phyloP scores from a whole-genome alignment of 2,797 vertebrate species.

The Loris lydekkerianus region DNA sequence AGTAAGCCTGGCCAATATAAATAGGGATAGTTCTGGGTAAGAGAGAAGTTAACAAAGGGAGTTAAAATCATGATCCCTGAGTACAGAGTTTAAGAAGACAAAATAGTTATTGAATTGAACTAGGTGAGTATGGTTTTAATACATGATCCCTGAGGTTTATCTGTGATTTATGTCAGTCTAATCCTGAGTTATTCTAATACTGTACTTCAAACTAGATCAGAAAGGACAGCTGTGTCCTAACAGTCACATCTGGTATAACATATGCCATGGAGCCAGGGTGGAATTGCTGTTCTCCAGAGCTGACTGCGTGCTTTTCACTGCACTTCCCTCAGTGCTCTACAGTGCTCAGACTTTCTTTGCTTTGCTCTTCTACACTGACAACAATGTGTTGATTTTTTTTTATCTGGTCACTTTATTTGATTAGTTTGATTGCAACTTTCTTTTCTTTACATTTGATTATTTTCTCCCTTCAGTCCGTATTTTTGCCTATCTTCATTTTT shows the following conservation, averaged over 20 bases:
- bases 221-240: background rate
- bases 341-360: background rate
- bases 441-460: conserved; percentile 9
- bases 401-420: conserved; percentile 44
- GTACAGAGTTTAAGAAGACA: background rate
- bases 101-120: background rate
- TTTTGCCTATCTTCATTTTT: background rate
- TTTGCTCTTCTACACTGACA: background rate
- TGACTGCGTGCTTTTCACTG: background rate
- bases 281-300: background rate
- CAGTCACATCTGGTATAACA: no score
- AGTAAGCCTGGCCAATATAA: background rate
- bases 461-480: background rate
- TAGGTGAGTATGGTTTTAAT: background rate
- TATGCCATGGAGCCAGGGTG: background rate
- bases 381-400: background rate
- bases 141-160: background rate
- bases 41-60: background rate
- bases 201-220: background rate
- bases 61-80: background rate
- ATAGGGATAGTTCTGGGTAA: background rate
- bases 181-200: background rate
- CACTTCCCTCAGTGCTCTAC: background rate
- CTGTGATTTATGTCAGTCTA: background rate
- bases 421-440: background rate